Base-by-base conservation (phyloP, 2,797 vertebrate species). In the Lutjanus campechanus region DNA sequence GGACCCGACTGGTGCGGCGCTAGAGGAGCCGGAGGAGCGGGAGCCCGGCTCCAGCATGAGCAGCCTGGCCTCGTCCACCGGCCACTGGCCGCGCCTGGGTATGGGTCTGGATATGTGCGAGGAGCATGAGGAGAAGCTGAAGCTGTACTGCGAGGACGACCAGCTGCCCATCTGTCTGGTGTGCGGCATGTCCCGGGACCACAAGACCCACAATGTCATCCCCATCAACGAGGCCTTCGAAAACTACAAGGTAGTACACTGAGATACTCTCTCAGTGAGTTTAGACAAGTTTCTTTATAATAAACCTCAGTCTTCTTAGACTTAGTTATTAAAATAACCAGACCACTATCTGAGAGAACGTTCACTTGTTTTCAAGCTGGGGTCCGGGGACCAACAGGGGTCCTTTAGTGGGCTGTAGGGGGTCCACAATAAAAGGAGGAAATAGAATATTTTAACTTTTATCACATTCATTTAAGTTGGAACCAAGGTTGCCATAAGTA, bases 71-170 rank as follows among this genome's bases (percentile, higher is more conserved):
- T 94, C 91, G 17, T 94, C 93, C 67, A 63, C 64, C 56, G 90
- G 92, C 0, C 88, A 84, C 78, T 94, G 92, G 91, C 89, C 90
- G 36, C 88, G 85, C 5, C 44, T 79, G 46, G 73, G 77, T 1
- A 41, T 77, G 46, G 73, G 78, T 1, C 1, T 77, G 55, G 93
- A 94, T 59, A 84, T 94, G 88, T 96, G 95, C 67, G 93, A 91
- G 83, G 93, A 95, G 62, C 95, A 96, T 8, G 94, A 95, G 68
- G 95, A 96, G 92, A 95, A 92, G 78, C 89, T 96, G 49, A 95
- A 96, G 78, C 91, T 96, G 0, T 96, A 93, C 87, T 96, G 95
- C 11, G 95, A 95, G 83, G 94, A 95, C 73, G 95, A 96, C 79
- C 95, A 95, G 91, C 86, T 94, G 17, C 91, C 95, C 4, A 95